Conservation (phyloP, 2,797 vertebrate species). For the Eptatretus atami region DNA sequence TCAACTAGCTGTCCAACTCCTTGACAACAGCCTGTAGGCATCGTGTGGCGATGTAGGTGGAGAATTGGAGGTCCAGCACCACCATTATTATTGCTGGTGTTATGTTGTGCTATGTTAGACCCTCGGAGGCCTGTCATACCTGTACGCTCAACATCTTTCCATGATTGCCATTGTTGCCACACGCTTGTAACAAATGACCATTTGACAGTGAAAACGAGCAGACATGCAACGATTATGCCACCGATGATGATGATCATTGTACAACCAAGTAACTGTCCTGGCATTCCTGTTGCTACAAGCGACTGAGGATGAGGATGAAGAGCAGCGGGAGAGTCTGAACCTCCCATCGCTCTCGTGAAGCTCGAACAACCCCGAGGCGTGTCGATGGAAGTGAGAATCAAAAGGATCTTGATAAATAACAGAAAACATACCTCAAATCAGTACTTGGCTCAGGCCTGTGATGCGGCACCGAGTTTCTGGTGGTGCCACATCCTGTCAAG, state of each 20-base stretch:
- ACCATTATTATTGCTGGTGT: constrained; percentile 1
- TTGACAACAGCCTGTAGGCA: constrained; percentile 1
- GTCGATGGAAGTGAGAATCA: constrained; percentile 32
- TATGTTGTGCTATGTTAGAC: constrained; percentile 11
- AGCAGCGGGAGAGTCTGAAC: constrained; percentile 38
- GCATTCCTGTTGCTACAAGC: constrained; percentile 16
- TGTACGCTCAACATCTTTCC: too few species aligned
- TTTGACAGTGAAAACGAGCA: constrained; percentile 54
- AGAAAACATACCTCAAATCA: constrained; percentile 50
- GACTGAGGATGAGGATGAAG: constrained; percentile 13
- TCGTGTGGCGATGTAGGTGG: background rate
- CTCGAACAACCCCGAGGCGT: constrained; percentile 42
- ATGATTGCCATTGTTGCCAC: constrained; percentile 9
- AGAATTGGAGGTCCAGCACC: background rate
- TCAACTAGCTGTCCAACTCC: background rate
- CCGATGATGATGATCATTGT: constrained; percentile 54
- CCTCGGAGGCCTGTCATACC: background rate
- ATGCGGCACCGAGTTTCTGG: constrained; percentile 37
- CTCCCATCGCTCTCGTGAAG: constrained; percentile 35
- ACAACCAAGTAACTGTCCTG: constrained; percentile 52
- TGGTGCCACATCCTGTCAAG: constrained; percentile 38
- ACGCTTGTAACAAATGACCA: constrained; percentile 58
- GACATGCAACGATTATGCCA: constrained; percentile 41
- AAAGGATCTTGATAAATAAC: constrained; percentile 38
- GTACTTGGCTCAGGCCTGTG: constrained; percentile 44